Evolutionary conservation across 2,888 invertebrate genomes (phyloP), one percentile per base, ranked within the genome.

Genomic region (Lasioglossum oenotherae): DNA sequence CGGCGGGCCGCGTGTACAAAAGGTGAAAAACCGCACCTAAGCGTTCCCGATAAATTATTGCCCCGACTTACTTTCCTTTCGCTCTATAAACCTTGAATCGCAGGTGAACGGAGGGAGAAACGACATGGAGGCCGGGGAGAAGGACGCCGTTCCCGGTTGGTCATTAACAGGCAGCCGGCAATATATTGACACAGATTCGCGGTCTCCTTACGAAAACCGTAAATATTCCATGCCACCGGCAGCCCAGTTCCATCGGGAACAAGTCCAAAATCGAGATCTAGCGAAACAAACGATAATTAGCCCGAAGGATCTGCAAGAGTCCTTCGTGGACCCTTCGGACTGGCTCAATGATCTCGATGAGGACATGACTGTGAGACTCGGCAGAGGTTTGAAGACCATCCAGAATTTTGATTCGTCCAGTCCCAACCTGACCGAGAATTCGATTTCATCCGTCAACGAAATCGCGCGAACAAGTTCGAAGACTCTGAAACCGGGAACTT

Each of bases 261-360:
- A n/a, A 31, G 76, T 77, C 35, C 77, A 44, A 78, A 85, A 87
- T 81, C 27, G 60, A 23, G 84, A 84, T 81, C 72, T 69, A 14
- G 80, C 72, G 27, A 87, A 85, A 71, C 86, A 83, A 23, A 74
- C 64, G 31, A 49, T 74, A 19, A 67, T 90, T 72, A 82, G 83
- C 67, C 85, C 89, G 38, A 74, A 82, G 35, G 91, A 92, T 67
- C 57, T 92, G 41, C 88, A 88, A 77, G 93, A 93, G 67, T 93
- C 93, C 5, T 92, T 92, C 46, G 92, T 93, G 16, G 93, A 93
- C 8, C 88, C 92, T 0, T 57, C 85, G 23, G 89, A 92, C 44
- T 88, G 87, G 88, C 81, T 88, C 53, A 89, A 90, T 64, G 88
- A 89, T 74, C 89, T 87, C n/a, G 91, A 93, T 57, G 87, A 91